Evolutionary conservation across 2,797 vertebrate genomes (phyloP), one percentile per base, ranked within the genome.

Genomic region (Platalea minor): DNA sequence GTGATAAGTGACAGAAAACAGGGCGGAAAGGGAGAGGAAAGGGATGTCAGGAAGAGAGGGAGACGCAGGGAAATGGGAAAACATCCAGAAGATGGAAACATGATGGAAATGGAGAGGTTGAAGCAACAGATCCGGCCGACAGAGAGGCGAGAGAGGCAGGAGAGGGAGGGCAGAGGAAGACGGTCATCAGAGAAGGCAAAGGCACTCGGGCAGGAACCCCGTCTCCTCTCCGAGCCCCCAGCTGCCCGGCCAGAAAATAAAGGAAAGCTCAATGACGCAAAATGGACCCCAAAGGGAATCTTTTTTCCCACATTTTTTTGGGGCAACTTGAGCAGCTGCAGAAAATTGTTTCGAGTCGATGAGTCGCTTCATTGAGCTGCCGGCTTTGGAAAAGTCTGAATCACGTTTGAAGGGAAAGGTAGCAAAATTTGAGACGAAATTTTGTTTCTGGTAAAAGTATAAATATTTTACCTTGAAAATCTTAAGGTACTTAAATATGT

Each of bases 301-400:
- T 15, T 37, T 39, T 10, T 9, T 2, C 0, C 41, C 18, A 0
- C 2, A 0, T 13, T 45, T 73, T 28, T 28, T 17, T 1, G 37
- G 61, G 85, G 21, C 28, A 76, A 79, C 48, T 10, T 1, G 3
- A 68, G 72, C 59, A 68, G 50, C 64, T 28, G 51, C 50, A 70
- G 50, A 15, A 39, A 83, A 24, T 2, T 0, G 17, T 15, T 56
- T 3, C 0, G 3, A 70, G n/a, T 5, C 1, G 3, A 15, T 0
- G 31, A 79, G 73, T 3, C 8, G 33, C 51, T 48, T 11, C 37
- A 5, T 1, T 7, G 72, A 61, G 67, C 5, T 35, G 20, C 3
- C 4, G 1, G 28, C 28, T 88, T 57, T 50, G n/a, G 2, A 29
- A 23, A 39, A 6, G 43, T 24, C 20, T 29, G 50, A 72, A 39